phyloP scores from a whole-genome alignment of 2,888 invertebrate species.

The Amblyjoppa fuscipennis region DNA sequence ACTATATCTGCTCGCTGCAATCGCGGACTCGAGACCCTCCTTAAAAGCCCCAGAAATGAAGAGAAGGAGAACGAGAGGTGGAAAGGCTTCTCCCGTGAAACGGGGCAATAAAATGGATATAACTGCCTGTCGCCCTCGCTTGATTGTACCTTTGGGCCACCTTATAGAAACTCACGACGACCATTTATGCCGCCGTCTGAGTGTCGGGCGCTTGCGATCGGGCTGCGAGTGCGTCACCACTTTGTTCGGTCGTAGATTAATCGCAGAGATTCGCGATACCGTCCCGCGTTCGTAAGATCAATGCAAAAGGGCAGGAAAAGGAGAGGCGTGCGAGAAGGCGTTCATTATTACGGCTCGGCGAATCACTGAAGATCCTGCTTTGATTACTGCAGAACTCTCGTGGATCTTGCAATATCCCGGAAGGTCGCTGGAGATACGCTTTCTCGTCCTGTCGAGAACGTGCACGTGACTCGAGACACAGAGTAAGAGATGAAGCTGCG shows the following conservation, averaged over 20 bases:
- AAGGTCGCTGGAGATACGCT: not conserved
- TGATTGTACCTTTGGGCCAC: not conserved
- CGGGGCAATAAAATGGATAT: slow-evolving; percentile 46
- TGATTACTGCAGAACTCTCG: not conserved
- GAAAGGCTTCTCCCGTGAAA: slow-evolving; percentile 25
- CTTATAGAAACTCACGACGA: slow-evolving; percentile 6
- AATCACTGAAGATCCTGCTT: not conserved
- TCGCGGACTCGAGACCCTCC: not conserved
- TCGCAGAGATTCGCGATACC: not conserved
- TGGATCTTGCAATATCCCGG: not conserved
- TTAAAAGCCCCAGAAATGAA: slow-evolving; percentile 3
- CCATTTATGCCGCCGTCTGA: not conserved
- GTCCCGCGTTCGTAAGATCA: not conserved
- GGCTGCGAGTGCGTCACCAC: slow-evolving; percentile 18
- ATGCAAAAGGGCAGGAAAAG: not conserved
- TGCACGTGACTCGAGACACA: not conserved
- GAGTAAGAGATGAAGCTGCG: not conserved
- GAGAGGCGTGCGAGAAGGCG: not conserved
- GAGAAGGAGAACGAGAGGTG: slow-evolving; percentile 10
- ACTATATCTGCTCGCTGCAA: slow-evolving; percentile 4
- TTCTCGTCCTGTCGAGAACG: not conserved
- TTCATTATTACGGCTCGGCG: not conserved
- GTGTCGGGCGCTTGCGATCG: slow-evolving; percentile 1
- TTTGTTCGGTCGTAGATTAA: slow-evolving; percentile 23
- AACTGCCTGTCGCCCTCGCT: slow-evolving; percentile 10